Conservation (phyloP, 1,140 invertebrate species). For the Tetragonula clypearis region DNA sequence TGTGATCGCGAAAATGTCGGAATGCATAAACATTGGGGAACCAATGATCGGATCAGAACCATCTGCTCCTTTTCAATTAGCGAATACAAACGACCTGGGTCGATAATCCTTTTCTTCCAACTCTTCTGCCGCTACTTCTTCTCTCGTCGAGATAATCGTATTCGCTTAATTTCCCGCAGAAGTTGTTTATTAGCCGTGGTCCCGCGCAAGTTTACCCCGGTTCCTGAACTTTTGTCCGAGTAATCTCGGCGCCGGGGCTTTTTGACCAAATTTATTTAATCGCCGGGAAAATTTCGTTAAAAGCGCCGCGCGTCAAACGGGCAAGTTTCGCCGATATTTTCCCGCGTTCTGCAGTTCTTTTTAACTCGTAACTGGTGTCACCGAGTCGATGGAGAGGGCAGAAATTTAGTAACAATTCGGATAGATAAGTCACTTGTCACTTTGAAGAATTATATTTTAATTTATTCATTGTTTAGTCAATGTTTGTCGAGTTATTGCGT, state of each 20-base stretch:
- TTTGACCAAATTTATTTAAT: constrained; percentile 23
- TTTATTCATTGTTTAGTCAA: too few species aligned
- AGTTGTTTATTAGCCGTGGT: constrained; percentile 17
- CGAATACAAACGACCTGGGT: not conserved
- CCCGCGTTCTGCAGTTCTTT: too few species aligned
- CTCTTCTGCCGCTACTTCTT: not conserved
- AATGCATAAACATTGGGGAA: too few species aligned
- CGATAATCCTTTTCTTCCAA: not conserved
- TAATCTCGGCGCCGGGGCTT: not conserved
- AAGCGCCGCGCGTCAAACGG: not conserved
- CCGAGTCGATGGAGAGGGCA: too few species aligned
- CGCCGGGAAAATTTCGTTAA: not conserved
- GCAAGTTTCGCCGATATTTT: too few species aligned
- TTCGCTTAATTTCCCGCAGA: not conserved
- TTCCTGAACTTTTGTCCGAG: not conserved
- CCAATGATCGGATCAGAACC: not conserved
- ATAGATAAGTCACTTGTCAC: too few species aligned
- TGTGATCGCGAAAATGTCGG: too few species aligned
- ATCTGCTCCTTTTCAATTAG: not conserved
- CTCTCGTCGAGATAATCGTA: not conserved
- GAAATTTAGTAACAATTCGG: too few species aligned
- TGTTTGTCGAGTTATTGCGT: too few species aligned
- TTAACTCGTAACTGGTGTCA: too few species aligned
- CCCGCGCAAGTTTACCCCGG: not conserved
- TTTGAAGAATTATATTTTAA: too few species aligned